Evolutionary conservation across 2,797 vertebrate genomes (phyloP), one percentile per base, ranked within the genome.

Genomic region (Austrolebias charrua): DNA sequence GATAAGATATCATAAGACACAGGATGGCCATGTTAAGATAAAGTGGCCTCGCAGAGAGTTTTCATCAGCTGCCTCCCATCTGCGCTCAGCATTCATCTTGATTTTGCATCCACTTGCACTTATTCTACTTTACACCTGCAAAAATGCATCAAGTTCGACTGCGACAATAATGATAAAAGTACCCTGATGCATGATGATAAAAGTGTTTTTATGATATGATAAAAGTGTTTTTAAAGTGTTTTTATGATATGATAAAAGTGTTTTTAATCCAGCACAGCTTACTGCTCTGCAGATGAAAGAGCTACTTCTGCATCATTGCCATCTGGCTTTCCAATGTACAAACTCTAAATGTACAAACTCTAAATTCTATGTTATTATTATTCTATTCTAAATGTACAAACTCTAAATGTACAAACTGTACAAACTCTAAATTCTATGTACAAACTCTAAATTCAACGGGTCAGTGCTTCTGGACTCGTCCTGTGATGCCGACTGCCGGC

Each of bases 1-100:
- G 92, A 92, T 91, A 91, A 92, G 90, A 87, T 90, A 93, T 92
- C 91, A 92, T 91, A 88, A 88, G 90, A 91, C 88, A 85, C 83
- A 70, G 80, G 82, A 78, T 80, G 86, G 73, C 82, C 83, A 80
- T 86, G 84, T 90, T 83, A 90, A 91, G 89, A 92, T 90, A 70
- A 84, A 91, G 86, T 85, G 87, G 66, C 75, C 80, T 71, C 63
- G 78, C 63, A 14, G 52, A 2, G 29, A 35, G 56, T 58, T 69
- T 80, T 72, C 79, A 90, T 88, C 86, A 81, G 73, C 73, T 53
- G 58, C 74, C 18, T 58, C 75, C 73, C 62, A 53, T 69, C 69
- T 16, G 47, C 52, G 60, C 78, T 77, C 81, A 11, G 69, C 82
- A 89, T 88, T 70, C 87, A 88, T 92, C 89, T 91, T 90, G 81